Evolutionary conservation across 2,797 vertebrate species (phyloP).

Genomic region (Clarias platycephalus): DNA sequence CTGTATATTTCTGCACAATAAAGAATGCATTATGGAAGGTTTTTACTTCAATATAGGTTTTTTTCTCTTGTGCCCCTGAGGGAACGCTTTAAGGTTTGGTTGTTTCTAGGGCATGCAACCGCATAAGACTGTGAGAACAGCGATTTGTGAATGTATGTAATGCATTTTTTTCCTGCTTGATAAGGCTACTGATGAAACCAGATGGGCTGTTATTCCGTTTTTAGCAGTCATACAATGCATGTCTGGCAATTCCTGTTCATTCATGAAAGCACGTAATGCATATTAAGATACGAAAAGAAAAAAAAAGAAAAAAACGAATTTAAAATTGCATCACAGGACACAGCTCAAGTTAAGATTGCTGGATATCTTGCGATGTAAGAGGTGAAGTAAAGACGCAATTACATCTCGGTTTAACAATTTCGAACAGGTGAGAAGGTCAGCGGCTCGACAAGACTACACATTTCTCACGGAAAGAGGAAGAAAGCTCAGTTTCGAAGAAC

Average conservation of each 20-base stretch:
- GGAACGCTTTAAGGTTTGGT: background rate
- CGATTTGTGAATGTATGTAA: background rate
- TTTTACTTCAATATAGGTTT: background rate
- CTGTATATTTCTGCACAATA: background rate
- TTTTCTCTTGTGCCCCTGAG: background rate
- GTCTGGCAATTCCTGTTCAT: background rate
- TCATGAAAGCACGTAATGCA: background rate
- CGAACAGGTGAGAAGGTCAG: constrained; percentile 9
- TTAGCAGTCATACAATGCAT: background rate
- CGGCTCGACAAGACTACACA: background rate
- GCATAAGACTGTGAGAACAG: background rate
- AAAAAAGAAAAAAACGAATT: background rate
- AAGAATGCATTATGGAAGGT: background rate
- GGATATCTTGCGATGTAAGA: background rate
- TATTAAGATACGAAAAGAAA: background rate
- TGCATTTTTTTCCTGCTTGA: background rate
- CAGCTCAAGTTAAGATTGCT: background rate
- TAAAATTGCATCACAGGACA: background rate
- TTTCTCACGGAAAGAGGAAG: background rate
- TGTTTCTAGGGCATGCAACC: background rate
- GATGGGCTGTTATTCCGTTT: background rate
- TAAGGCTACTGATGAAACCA: background rate
- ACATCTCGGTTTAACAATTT: background rate
- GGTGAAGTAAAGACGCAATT: background rate
- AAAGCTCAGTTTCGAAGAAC: background rate